These are phyloP conservation scores for Sander lucioperca DNA, from an alignment of 2,113 vertebrate species.

Conservation along the genomic window DNA sequence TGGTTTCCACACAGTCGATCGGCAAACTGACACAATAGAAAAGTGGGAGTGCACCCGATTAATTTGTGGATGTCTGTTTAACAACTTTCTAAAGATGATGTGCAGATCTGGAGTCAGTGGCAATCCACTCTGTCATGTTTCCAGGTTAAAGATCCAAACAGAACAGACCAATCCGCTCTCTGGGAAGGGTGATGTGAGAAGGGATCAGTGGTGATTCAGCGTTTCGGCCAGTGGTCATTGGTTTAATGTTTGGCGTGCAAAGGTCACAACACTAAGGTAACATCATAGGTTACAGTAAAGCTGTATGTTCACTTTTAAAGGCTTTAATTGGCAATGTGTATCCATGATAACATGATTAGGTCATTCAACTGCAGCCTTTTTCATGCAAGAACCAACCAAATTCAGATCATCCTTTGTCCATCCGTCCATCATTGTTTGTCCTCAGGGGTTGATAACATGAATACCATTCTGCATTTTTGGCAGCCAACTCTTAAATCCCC, in stretches of 20 bases:
- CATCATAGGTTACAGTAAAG: not conserved
- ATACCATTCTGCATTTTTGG: not conserved
- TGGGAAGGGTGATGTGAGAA: slow-evolving; percentile 21
- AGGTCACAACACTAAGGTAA: slow-evolving; percentile 27
- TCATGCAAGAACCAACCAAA: not conserved
- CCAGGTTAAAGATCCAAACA: slow-evolving; percentile 46
- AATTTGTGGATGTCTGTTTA: not conserved
- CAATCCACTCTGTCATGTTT: not conserved
- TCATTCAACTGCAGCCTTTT: not conserved
- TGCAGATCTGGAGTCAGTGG: not conserved
- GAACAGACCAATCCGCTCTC: slow-evolving; percentile 2
- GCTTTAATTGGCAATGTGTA: not conserved
- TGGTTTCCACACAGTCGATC: slow-evolving; percentile 45
- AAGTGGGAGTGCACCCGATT: not conserved
- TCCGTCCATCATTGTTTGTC: not conserved
- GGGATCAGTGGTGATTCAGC: slow-evolving; percentile 11
- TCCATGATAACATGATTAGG: not conserved
- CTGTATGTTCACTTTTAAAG: not conserved
- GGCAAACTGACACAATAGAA: not conserved
- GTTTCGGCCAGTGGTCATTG: not conserved
- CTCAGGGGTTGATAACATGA: not conserved
- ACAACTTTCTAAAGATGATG: not conserved
- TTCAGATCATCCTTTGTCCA: too few relatives aligned
- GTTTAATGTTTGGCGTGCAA: slow-evolving; percentile 10
- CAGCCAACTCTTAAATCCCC: not conserved